Base-by-base conservation (phyloP, 1,140 invertebrate genomes). In the Achatina immaculata region DNA sequence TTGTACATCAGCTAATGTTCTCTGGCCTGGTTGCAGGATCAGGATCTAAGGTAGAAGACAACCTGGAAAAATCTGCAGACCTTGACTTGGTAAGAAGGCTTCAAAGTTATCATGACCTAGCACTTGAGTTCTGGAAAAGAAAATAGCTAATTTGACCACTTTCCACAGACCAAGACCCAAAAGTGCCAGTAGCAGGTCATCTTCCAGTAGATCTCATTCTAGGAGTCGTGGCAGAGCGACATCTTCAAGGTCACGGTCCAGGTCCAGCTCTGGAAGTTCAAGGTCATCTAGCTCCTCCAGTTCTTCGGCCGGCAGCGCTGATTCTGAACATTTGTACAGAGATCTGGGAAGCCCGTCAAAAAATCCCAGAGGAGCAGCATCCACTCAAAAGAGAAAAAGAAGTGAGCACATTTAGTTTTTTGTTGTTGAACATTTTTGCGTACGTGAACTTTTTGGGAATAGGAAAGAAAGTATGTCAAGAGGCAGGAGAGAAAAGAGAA, bases 261-360 rank as follows among this genome's bases (percentile, higher is more conserved):
- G 79, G 28, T 86, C 85, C 14, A 81, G 80, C 51, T 87, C 86
- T 55, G 75, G 68, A 43, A 81, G 78, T 43, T 83, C 82, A 55
- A 91, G 92, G 81, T 86, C 83, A 88, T 92, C 92, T 45, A 86
- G 88, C 24, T 78, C 80, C 0, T 85, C 86, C 7, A 80, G 79
- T 34, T 86, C 85, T 24, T 86, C 87, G 1, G 85, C 83, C 43
- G 86, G 87, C 28, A 88, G 86, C 72, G 86, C 86, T 7, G 87
- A 88, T 72, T 88, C 87, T 16, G 86, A 88, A 24, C 84, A 88
- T 83, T 80, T 89, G 65, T 89, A 90, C 69, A 69, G 87, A 78
- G 88, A 88, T 55, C 83, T 89, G 21, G 86, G 82, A 21, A 83
- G 81, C 38, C 80, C 81, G 34, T 58, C 80, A 14, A 82, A 82